Conservation (phyloP, 2,113 vertebrate species). For the Spea bombifrons region DNA sequence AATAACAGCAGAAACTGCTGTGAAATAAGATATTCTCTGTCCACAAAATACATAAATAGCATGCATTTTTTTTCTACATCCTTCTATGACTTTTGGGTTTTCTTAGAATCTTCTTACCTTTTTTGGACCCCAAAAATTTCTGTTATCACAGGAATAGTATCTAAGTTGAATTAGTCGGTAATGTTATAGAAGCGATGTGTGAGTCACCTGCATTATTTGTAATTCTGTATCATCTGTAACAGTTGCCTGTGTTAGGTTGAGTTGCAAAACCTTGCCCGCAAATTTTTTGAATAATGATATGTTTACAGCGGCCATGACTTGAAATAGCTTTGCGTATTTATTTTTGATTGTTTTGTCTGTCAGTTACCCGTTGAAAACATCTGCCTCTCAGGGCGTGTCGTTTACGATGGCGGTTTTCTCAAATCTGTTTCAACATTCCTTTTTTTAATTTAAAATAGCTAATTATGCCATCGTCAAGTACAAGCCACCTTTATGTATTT, state of each 20-base stretch:
- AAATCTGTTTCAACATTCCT: constrained; percentile 28
- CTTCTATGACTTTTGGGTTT: background rate
- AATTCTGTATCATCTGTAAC: background rate
- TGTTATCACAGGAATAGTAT: background rate
- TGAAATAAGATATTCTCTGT: background rate
- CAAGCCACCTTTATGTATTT: constrained; percentile 11
- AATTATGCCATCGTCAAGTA: constrained; percentile 19
- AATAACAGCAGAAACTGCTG: background rate
- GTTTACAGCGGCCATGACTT: constrained; percentile 47
- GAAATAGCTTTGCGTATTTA: constrained; percentile 44
- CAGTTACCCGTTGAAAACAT: constrained; percentile 17
- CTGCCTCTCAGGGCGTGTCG: constrained; percentile 6
- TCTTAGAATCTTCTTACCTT: background rate
- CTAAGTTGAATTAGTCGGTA: background rate
- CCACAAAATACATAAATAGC: background rate
- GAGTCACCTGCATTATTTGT: background rate
- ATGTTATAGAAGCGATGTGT: background rate
- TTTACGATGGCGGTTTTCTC: constrained; percentile 27
- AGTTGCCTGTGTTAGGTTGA: background rate
- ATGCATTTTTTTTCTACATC: background rate
- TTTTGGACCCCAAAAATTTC: background rate
- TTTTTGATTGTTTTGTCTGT: constrained; percentile 35
- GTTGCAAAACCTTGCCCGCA: constrained; percentile 25
- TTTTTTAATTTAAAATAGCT: constrained; percentile 20
- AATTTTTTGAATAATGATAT: constrained; percentile 32